Base-by-base conservation (phyloP, 1,140 invertebrate species). In the Drosophila kikkawai region DNA sequence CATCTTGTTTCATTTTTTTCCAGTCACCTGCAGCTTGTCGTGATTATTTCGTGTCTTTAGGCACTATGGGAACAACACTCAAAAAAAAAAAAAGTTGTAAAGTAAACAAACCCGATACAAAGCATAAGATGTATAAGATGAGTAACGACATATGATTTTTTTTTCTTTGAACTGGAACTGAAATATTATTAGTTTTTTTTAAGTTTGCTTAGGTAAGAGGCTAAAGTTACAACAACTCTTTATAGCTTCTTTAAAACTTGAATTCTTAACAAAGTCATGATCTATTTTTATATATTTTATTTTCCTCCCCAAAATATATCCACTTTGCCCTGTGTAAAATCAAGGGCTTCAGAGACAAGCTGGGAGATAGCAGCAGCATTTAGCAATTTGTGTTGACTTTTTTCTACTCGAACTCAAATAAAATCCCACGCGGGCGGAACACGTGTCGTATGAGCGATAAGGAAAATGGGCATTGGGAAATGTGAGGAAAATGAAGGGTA, bases 321-420 rank as follows among this genome's bases (percentile, higher is more conserved):
- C 19, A 7, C 19, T 3, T 15, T 11, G 17, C 7, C 19, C 17
- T 8, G 22, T 32, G 3, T 29, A n/a, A 3, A 15, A n/a, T 53
- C 50, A 36, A 36, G 11, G 29, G 15, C 17, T 50, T 32, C 19
- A 39, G 17, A 19, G 22, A 56, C 37, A 26, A 36, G 29, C 22
- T 22, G 17, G 15, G 19, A 41, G 26, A 44, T 5, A 41, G 56
- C 47, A 32, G 41, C 48, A 41, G 45, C 56, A 70, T 45, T 79
- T 79, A 42, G 56, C 77, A 58, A 65, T 79, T 79, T 61, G 39
- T 36, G 44, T 57, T 71, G 60, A 73, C 79, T 79, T 79, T 79
- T 57, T 65, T 48, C 29, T 60, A 32, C 22, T 19, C 26, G 13
- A 57, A 63, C 50, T 63, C 53, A 12, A 65, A 22, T 32, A 13